Base-by-base conservation (phyloP, 2,888 invertebrate genomes). In the Salticus scenicus region DNA sequence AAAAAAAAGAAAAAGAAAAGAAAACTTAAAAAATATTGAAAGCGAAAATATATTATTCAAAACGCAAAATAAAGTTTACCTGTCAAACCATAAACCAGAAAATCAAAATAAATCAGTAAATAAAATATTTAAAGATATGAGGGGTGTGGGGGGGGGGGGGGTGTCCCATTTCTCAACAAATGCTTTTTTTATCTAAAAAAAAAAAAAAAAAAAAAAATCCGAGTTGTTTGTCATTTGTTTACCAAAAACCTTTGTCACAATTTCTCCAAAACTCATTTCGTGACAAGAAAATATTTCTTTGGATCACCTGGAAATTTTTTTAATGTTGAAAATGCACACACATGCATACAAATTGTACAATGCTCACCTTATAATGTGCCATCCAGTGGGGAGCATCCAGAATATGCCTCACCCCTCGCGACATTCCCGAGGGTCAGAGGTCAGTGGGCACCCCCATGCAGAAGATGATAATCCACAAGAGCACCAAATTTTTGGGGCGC, bases 321-420 rank as follows among this genome's bases (percentile, higher is more conserved):
- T 17, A 2, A 14, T 66, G 30, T 66, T 31, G 30, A 30, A 66
- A 31, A 30, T n/a, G n/a, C 66, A 66, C 10, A 66, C 2, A n/a
- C n/a, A n/a, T n/a, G 20, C 33, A 33, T 17, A 33, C 67, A 66
- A 66, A 66, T 66, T 17, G 24, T 37, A 71, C 17, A 30, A 57
- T 64, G 14, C 64, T 42, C 57, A 86, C 86, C 86, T 86, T 86
- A 30, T 86, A 86, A 31, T 86, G 80, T 77, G 86, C 86, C 86
- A 86, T 86, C 86, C 86, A 86, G 51, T 86, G 79, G 42, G 86
- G 86, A 64, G 86, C 79, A 57, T 86, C 86, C 41, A 86, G 33
- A 76, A 86, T 86, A 74, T 86, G 86, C 75, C 86, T 79, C 75
- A 86, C 86, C 80, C 80, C 80, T 20, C 86, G 80, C 75, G 86